phyloP scores from a whole-genome alignment of 2,113 vertebrate genomes.

The Entomyzon cyanotis region DNA sequence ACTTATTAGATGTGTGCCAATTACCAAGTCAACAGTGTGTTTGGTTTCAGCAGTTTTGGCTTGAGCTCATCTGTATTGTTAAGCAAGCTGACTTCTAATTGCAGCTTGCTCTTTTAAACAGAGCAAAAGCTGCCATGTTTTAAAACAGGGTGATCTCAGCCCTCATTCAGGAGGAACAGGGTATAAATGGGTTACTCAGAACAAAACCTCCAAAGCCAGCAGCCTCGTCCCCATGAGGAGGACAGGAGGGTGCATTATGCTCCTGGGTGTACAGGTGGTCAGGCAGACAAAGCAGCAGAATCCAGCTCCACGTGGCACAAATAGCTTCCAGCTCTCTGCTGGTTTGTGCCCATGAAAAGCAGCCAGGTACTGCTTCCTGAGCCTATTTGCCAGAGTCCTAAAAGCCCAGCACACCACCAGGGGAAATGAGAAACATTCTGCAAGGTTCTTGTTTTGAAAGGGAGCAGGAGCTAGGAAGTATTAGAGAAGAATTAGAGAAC shows the following conservation, averaged over 20 bases:
- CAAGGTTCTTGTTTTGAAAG: not conserved
- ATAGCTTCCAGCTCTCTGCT: not conserved
- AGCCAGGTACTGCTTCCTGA: not conserved
- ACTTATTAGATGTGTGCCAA: not conserved
- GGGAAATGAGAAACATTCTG: not conserved
- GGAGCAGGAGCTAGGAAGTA: not conserved
- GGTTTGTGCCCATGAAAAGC: not conserved
- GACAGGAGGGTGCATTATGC: conserved; percentile 18
- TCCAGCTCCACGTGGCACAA: conserved; percentile 1
- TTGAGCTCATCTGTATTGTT: not conserved
- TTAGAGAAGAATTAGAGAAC: not conserved
- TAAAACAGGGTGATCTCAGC: conserved; percentile 34
- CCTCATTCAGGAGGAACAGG: not conserved
- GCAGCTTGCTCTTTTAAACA: conserved; percentile 10
- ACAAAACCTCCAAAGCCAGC: not conserved
- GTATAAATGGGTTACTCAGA: not conserved
- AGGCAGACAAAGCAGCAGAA: not conserved
- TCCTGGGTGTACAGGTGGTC: conserved; percentile 49
- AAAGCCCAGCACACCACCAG: not conserved
- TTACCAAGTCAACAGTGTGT: not conserved
- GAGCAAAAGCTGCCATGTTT: conserved; percentile 12
- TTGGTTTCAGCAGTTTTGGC: not conserved
- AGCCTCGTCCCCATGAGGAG: not conserved
- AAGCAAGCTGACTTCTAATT: conserved; percentile 7
- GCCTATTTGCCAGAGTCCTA: not conserved